Conservation (phyloP, 1,140 invertebrate genomes). For the Adelges cooleyi region DNA sequence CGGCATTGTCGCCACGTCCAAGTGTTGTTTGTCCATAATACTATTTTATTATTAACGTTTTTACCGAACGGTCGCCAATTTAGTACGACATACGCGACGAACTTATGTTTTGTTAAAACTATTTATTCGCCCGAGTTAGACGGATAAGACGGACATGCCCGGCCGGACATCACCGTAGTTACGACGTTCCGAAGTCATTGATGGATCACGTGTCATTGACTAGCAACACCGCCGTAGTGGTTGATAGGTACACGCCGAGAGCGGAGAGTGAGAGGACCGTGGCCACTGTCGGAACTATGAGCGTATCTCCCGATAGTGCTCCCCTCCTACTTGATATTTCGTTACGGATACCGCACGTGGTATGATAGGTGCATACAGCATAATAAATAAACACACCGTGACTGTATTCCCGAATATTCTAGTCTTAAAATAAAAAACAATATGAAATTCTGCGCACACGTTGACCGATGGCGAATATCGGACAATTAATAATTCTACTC, state of each 20-base stretch:
- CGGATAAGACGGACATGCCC: neutral
- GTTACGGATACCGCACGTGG: no score
- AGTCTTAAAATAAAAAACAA: no score
- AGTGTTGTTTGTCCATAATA: neutral
- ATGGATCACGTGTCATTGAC: neutral
- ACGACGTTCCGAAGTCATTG: neutral
- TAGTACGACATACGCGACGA: no score
- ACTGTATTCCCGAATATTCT: no score
- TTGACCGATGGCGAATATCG: no score
- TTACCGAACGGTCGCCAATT: no score
- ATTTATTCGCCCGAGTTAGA: neutral
- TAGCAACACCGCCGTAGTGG: neutral
- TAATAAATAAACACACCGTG: no score
- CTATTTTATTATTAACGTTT: no score
- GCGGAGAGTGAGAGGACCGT: neutral
- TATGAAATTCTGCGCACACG: no score
- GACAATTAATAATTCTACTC: no score
- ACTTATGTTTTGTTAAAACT: no score
- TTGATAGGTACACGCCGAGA: neutral
- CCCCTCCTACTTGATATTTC: neutral
- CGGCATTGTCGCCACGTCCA: conserved; percentile 7
- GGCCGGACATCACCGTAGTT: neutral
- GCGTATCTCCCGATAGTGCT: neutral
- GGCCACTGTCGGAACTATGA: conserved; percentile 16
- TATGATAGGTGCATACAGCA: no score